phyloP scores from a whole-genome alignment of 2,113 vertebrate species.

The Chauna torquata region DNA sequence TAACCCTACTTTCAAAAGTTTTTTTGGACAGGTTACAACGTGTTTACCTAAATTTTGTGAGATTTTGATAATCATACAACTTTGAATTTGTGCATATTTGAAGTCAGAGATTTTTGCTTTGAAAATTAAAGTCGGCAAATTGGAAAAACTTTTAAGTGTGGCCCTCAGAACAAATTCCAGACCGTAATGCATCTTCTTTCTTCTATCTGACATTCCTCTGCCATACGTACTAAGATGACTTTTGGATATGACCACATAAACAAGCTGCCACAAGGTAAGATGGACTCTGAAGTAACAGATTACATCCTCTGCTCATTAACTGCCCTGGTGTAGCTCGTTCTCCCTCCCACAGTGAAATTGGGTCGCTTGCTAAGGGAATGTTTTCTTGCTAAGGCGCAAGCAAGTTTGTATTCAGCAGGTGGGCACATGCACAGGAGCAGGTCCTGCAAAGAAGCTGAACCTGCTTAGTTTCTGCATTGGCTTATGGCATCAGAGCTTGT shows the following conservation, averaged over 20 bases:
- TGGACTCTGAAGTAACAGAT: neutral
- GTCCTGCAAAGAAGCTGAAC: neutral
- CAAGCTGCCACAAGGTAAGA: neutral
- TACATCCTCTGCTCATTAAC: neutral
- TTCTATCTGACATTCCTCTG: neutral
- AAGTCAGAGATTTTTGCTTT: neutral
- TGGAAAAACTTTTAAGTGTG: neutral
- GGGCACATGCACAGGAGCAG: neutral
- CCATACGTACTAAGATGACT: neutral
- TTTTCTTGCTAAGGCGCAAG: neutral
- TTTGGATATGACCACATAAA: neutral
- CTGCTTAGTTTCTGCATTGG: accelerated
- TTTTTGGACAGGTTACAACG: neutral
- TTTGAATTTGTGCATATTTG: neutral
- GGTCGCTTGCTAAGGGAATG: neutral
- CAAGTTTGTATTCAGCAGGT: neutral
- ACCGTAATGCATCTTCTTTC: neutral
- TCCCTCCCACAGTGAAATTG: accelerated
- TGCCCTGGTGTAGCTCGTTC: neutral
- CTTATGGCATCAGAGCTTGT: neutral
- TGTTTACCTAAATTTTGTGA: neutral
- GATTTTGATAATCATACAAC: neutral
- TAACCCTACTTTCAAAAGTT: neutral
- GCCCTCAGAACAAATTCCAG: neutral
- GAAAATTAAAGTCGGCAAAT: neutral